Base-by-base conservation (phyloP, 2,888 invertebrate genomes). In the Danaus chrysippus region DNA sequence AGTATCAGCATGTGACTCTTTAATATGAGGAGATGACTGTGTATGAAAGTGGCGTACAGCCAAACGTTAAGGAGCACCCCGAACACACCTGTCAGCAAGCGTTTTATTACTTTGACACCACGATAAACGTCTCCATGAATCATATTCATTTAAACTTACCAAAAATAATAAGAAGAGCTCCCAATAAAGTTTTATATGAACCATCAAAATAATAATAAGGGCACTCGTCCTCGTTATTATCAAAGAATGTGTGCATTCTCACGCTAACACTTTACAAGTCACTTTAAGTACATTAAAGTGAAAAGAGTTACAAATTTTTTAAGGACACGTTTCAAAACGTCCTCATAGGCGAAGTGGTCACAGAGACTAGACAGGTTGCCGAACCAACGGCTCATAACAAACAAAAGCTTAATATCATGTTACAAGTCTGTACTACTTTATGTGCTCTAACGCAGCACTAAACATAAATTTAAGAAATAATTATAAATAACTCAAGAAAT, bases 11-110 rank as follows among this genome's bases (percentile, higher is more conserved):
- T 81, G 74, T 92, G 92, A 77, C 91, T 92, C 77, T 85, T 90
- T 73, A 87, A 89, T 68, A 86, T 83, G 62, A 92, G 82, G 63
- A 91, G 87, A 78, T 91, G 91, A 78, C 92, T 92, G 79, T 92
- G 88, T 70, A 92, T 79, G 79, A 92, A 92, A 41, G 92, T 91
- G 76, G 84, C 84, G 76, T 90, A 90, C 65, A 92, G 86, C 92
- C 92, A 92, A 70, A 86, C 84, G 73, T 92, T 92, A 72, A 92
- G 83, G 79, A 92, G 87, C 83, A 91, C 87, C 81, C 92, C 92
- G 72, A 88, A 87, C 73, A 89, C 79, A 79, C 92, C 92, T 92
- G 83, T 55, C 63, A 58, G 52, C 56, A 13, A 56, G 15, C 52
- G 54, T 57, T n/a, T 34, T 62, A 62, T 42, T 43, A 52, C 52